A percentile compares a stretch with the other conserved stretches of the same genome.
These are phyloP conservation scores for Octodonta nipae DNA, from an alignment of 2,888 invertebrate genomes.

Conservation along the genomic window DNA sequence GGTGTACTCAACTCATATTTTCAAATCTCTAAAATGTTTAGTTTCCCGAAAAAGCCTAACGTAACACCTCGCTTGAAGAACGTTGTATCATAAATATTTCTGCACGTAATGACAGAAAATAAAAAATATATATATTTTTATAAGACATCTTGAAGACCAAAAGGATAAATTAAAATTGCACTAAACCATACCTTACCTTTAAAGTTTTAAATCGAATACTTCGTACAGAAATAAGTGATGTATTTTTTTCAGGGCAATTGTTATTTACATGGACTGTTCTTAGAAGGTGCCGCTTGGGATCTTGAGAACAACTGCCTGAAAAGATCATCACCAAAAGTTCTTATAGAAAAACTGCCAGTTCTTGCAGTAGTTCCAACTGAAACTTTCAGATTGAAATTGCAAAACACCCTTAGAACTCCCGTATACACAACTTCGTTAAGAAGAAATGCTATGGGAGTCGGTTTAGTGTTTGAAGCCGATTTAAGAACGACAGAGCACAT, in stretches of 20 bases:
- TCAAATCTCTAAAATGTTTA: no score
- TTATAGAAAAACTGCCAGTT: conserved; percentile 75
- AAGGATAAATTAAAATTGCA: no score
- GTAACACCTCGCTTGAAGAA: no score
- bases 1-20: no score
- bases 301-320: conserved; percentile 52
- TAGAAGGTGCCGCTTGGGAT: conserved; percentile 86
- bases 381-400: conserved; percentile 63
- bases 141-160: no score
- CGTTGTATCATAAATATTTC: no score
- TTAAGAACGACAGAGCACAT: conserved; percentile 66
- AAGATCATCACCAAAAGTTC: conserved; percentile 66
- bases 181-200: no score
- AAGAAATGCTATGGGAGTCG: conserved; percentile 82
- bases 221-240: neutral
- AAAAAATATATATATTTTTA: no score
- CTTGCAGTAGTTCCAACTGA: conserved; percentile 77
- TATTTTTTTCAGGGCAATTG: conserved; percentile 48
- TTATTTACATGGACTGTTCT: conserved; percentile 63
- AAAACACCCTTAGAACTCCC: conserved; percentile 78
- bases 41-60: no score
- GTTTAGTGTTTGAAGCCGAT: conserved; percentile 81
- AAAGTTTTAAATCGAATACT: no score
- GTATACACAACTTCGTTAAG: conserved; percentile 81
- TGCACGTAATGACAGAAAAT: no score